Percentiles rank a stretch among this genome's conserved stretches.
Evolutionary conservation across 92 coral and sea anemone species (phyloP).

Genomic region (Hydrozoanthus gracilis): DNA sequence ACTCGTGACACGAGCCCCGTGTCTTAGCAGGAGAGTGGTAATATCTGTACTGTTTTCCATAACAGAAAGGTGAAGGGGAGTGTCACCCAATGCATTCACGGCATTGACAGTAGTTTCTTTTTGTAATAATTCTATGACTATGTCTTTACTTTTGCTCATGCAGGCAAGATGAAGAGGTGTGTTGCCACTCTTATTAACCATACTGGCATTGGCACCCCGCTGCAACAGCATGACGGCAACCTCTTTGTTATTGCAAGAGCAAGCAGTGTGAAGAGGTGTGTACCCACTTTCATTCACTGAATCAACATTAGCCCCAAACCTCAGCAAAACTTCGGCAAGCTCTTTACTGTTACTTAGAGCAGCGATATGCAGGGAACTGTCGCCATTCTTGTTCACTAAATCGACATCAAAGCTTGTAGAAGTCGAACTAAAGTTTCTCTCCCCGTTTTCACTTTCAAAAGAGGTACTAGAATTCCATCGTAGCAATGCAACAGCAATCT

Average conservation of each 20-base stretch:
- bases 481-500: constrained; percentile 2
- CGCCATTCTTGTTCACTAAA: constrained; percentile 17
- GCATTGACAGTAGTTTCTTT: not conserved
- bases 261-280: constrained; percentile 5
- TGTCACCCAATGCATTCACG: not conserved
- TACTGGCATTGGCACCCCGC: not conserved
- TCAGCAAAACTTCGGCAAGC: not conserved
- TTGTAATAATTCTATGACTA: not conserved
- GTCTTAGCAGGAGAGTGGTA: not conserved
- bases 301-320: constrained; percentile 2
- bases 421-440: not conserved
- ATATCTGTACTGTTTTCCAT: not conserved
- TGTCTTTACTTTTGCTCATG: not conserved
- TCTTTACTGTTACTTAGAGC: constrained; percentile 2
- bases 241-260: not conserved
- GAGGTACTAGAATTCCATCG: not conserved
- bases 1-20: not conserved
- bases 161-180: constrained; percentile 14
- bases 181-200: not conserved
- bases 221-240: not conserved
- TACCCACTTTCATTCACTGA: not conserved
- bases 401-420: not conserved
- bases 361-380: not conserved
- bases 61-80: constrained; percentile 24
- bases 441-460: not conserved